Evolutionary conservation across 2,888 invertebrate genomes (phyloP), one percentile per base, ranked within the genome.

Genomic region (Caenorhabditis sinica): DNA sequence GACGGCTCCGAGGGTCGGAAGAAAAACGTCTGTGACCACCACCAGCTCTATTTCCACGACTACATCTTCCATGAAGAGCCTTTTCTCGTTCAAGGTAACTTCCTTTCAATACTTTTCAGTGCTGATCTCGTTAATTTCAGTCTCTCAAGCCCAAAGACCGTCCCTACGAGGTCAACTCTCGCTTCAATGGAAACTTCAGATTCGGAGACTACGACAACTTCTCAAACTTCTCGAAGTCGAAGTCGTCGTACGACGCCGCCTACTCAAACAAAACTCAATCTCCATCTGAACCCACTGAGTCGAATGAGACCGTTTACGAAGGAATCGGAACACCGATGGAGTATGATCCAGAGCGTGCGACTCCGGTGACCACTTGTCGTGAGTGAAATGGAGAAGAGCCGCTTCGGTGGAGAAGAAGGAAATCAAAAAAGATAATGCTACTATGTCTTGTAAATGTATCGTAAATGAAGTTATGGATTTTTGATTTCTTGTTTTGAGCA

Each of bases 151-250:
- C 28, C 13, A 23, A 36, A 8, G 20, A n/a, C n/a, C n/a, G 23
- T 9, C 28, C 71, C 3, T n/a, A 11, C 3, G 45, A 51, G 51
- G 36, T 45, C 25, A 28, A 49, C 20, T 36, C 61, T 5, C 30
- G 45, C 17, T 61, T 51, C 23, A 43, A 45, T 61, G 73, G 49
- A 30, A n/a, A 20, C 9, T 61, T 23, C 45, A 74, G 43, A 49
- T 65, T 74, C n/a, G 74, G 65, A 23, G 68, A 33, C 36, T 33
- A 30, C 25, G 76, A 77, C 20, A 60, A 58, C 17, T 68, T 60
- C 17, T 25, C 58, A 40, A 45, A 56, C 28, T 56, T 56, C 15
- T 56, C 56, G 13, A 28, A 56, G 28, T 56, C 56, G 13, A 28
- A 56, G 28, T 11, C 28, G 60, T 20, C 58, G 15, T 60, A 43